Evolutionary conservation across 2,113 vertebrate species (phyloP).

Genomic region (Oceanodroma tethys): DNA sequence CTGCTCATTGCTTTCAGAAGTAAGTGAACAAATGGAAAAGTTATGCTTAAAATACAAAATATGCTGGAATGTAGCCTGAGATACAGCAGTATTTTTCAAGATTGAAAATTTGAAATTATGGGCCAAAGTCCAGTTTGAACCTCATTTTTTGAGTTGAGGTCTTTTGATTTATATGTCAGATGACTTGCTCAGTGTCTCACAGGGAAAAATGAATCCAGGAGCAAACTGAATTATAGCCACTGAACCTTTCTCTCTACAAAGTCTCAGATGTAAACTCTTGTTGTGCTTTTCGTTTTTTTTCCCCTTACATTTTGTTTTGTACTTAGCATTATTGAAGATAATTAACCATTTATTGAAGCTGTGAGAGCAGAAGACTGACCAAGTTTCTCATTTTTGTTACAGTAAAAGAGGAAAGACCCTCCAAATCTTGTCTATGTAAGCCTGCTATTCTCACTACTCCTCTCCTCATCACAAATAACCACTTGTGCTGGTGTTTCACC

Average conservation of each 20-base stretch:
- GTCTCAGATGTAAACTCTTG: neutral
- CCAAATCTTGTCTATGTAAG: neutral
- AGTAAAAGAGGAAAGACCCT: neutral
- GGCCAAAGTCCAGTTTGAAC: neutral
- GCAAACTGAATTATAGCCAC: neutral
- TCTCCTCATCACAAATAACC: neutral
- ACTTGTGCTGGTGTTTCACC: neutral
- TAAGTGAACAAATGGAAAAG: neutral
- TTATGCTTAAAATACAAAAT: neutral
- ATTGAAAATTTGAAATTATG: neutral
- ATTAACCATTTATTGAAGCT: neutral
- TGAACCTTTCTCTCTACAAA: neutral
- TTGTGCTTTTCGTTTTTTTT: fast-evolving
- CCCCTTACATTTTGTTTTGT: neutral
- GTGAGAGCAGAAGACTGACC: neutral
- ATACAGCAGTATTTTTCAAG: neutral
- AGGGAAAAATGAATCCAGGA: neutral
- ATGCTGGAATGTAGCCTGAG: neutral
- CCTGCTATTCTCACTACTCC: neutral
- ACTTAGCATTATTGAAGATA: neutral
- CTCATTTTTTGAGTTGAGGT: neutral
- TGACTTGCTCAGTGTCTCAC: neutral
- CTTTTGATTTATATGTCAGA: neutral
- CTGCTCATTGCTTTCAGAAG: neutral
- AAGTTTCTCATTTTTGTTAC: neutral